These are phyloP conservation scores for Myxocyprinus asiaticus DNA, from an alignment of 2,113 vertebrate genomes.

Conservation along the genomic window DNA sequence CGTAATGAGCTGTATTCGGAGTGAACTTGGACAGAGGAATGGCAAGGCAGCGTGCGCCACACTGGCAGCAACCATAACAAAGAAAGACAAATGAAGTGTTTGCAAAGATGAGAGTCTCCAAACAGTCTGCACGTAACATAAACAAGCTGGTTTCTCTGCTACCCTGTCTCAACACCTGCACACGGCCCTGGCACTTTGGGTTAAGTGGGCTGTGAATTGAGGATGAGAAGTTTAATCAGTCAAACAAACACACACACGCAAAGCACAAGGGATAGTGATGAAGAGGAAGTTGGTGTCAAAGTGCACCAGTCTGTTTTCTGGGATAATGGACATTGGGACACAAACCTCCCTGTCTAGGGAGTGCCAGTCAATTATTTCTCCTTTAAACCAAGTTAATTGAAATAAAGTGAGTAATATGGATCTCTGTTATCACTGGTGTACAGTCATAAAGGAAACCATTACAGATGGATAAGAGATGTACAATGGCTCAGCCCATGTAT, in stretches of 20 bases:
- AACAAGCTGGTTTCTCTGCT: slow-evolving; percentile 50
- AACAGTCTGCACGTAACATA: slow-evolving; percentile 44
- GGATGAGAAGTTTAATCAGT: slow-evolving; percentile 49
- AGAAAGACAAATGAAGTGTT: slow-evolving; percentile 56
- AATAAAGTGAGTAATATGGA: slow-evolving; percentile 12
- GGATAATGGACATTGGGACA: not conserved
- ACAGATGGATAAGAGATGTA: slow-evolving; percentile 4
- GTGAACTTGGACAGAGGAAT: slow-evolving; percentile 41
- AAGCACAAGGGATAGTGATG: slow-evolving; percentile 23
- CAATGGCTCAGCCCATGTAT: too few relatives aligned
- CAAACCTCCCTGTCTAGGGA: not conserved
- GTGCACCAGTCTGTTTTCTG: slow-evolving; percentile 1
- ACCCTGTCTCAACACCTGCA: slow-evolving; percentile 49
- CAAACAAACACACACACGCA: slow-evolving; percentile 22
- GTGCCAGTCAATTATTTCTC: slow-evolving; percentile 15
- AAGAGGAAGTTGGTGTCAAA: slow-evolving; percentile 24
- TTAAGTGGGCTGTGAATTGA: slow-evolving; percentile 58
- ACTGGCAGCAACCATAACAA: slow-evolving; percentile 43
- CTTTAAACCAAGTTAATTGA: slow-evolving; percentile 28
- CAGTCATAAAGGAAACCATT: not conserved
- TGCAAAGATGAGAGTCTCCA: slow-evolving; percentile 12
- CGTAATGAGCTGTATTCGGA: slow-evolving; percentile 66
- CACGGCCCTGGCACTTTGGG: slow-evolving; percentile 44
- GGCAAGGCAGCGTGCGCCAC: slow-evolving; percentile 6
- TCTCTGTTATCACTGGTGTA: slow-evolving; percentile 5